Conservation (phyloP, 2,797 vertebrate species). For the Dryobates pubescens region DNA sequence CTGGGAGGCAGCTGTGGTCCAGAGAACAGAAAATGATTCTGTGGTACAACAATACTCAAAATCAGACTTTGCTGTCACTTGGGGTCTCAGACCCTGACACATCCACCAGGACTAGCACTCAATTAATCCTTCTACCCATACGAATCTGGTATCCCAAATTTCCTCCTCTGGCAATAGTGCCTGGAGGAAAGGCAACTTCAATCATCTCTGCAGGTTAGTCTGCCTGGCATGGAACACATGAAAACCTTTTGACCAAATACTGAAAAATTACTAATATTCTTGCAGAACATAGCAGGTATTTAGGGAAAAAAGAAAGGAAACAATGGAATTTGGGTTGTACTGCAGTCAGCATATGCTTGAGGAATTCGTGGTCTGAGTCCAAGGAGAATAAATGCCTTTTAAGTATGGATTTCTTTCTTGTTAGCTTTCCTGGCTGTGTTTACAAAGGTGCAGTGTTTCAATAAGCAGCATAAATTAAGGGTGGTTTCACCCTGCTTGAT, state of each 20-base stretch:
- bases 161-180: neutral
- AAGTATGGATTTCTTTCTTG: neutral
- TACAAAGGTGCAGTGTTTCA: neutral
- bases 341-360: neutral
- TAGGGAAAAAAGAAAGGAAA: neutral
- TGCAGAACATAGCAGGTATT: neutral
- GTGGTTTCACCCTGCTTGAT: neutral
- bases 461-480: neutral
- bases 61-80: constrained; percentile 30
- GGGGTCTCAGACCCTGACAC: constrained; percentile 45
- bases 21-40: neutral
- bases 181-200: neutral
- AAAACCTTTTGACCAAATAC: neutral
- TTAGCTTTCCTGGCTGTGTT: neutral
- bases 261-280: neutral
- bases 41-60: constrained; percentile 2
- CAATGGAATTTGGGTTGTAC: neutral
- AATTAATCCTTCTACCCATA: neutral
- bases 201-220: neutral
- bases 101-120: constrained; percentile 12
- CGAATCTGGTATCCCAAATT: neutral
- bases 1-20: neutral
- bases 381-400: neutral
- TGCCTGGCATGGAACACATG: neutral
- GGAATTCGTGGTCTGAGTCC: neutral